Percentiles rank a stretch among this genome's conserved stretches.
Conservation (phyloP, 2,797 vertebrate genomes). For the Malacoraja senta region DNA sequence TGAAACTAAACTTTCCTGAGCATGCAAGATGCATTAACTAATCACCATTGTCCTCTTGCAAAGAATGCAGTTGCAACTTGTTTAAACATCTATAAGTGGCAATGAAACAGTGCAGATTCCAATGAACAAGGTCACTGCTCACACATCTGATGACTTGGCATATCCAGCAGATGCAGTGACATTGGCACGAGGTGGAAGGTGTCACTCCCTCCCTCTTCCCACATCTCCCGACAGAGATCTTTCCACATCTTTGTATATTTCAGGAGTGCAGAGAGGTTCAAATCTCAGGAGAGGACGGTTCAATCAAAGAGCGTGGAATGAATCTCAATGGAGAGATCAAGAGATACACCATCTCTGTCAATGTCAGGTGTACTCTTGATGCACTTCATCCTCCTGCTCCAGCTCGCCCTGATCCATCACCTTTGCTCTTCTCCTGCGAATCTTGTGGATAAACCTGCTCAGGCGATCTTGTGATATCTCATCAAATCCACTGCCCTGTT, state of each 20-base stretch:
- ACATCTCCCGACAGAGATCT: background rate
- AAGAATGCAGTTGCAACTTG: background rate
- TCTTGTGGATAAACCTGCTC: background rate
- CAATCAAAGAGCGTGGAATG: background rate
- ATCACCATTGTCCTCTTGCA: background rate
- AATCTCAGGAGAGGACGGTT: background rate
- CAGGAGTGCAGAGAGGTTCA: background rate
- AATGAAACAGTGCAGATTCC: too few species aligned
- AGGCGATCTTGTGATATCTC: background rate
- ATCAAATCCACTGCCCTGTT: background rate
- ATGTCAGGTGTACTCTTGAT: background rate
- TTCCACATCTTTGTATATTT: background rate
- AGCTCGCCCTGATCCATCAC: background rate
- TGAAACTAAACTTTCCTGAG: too few species aligned
- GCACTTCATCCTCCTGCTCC: background rate
- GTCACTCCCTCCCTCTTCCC: background rate
- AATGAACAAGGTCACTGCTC: background rate
- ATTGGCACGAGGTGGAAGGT: background rate
- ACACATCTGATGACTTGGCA: background rate
- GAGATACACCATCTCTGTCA: background rate
- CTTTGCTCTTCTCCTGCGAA: background rate
- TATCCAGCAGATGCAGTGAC: background rate
- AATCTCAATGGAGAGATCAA: background rate
- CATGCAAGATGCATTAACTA: background rate
- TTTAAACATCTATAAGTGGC: background rate